Conservation (phyloP, 2,888 invertebrate genomes). For the Scaptomyza flava region DNA sequence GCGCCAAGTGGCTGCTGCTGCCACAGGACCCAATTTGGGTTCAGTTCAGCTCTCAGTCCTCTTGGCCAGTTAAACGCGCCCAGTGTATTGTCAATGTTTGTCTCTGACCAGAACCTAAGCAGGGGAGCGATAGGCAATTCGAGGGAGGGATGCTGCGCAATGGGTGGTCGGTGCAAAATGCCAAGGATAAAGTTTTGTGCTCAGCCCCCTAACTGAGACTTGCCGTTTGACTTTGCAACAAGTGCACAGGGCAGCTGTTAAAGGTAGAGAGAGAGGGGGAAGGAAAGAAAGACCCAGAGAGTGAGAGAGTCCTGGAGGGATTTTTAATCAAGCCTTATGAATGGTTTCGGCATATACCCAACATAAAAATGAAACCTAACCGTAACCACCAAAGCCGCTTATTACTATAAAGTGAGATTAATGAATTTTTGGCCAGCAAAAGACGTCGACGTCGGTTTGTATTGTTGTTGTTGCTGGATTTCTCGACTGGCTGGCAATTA, state of each 20-base stretch:
- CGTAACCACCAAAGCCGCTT: slow-evolving; percentile 77
- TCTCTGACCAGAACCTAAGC: slow-evolving; percentile 37
- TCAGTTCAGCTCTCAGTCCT: slow-evolving; percentile 46
- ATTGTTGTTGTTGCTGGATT: slow-evolving; percentile 27
- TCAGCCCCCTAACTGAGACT: slow-evolving; percentile 42
- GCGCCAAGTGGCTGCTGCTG: slow-evolving; percentile 60
- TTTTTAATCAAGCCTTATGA: slow-evolving; percentile 77
- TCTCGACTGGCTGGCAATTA: slow-evolving; percentile 72
- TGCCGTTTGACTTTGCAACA: slow-evolving; percentile 76
- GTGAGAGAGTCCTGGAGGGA: slow-evolving; percentile 47
- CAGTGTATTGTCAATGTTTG: slow-evolving; percentile 77
- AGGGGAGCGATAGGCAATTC: neutral
- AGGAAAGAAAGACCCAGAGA: neutral
- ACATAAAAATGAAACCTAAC: slow-evolving; percentile 45
- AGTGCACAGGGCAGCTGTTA: slow-evolving; percentile 48
- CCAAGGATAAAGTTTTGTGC: slow-evolving; percentile 71
- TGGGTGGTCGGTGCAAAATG: slow-evolving; percentile 38
- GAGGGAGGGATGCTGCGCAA: slow-evolving; percentile 1
- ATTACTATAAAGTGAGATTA: slow-evolving; percentile 82
- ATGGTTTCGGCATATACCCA: slow-evolving; percentile 52
- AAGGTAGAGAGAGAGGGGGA: neutral
- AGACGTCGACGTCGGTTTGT: slow-evolving; percentile 18
- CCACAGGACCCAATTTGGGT: slow-evolving; percentile 16
- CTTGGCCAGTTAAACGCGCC: slow-evolving; percentile 75
- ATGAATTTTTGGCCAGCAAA: slow-evolving; percentile 60